Conservation (phyloP, 1,140 invertebrate genomes). For the Danaus plexippus region DNA sequence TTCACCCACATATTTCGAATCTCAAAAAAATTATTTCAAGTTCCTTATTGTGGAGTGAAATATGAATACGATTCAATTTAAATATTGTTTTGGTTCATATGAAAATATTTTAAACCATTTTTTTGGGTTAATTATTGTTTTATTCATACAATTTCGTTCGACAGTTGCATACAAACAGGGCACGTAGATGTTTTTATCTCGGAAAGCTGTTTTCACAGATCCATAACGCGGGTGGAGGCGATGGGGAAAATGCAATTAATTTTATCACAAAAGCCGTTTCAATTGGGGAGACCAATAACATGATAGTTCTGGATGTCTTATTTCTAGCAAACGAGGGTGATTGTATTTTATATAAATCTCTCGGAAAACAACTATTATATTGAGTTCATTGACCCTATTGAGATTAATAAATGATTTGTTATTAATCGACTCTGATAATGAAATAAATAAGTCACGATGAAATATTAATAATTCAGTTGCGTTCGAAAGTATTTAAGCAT, state of each 20-base stretch:
- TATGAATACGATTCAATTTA: no score
- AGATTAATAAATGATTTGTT: no score
- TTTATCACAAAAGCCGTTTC: slow-evolving; percentile 51
- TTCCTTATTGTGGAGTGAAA: no score
- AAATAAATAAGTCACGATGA: no score
- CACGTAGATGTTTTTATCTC: slow-evolving; percentile 22
- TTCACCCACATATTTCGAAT: slow-evolving; percentile 19
- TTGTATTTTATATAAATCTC: slow-evolving; percentile 23
- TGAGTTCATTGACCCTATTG: no score
- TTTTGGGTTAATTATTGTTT: no score
- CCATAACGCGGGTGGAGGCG: slow-evolving; percentile 27
- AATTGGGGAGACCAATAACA: slow-evolving; percentile 30
- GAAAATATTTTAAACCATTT: no score
- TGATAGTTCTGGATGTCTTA: slow-evolving; percentile 37
- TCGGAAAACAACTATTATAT: slow-evolving; percentile 2
- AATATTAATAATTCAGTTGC: no score
- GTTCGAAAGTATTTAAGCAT: no score
- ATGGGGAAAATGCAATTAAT: slow-evolving; percentile 62
- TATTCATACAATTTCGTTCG: neutral
- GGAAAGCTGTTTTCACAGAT: slow-evolving; percentile 30
- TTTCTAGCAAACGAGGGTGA: slow-evolving; percentile 21
- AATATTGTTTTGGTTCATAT: no score
- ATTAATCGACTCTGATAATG: no score
- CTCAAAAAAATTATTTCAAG: slow-evolving; percentile 14
- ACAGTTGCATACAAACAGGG: neutral